These are phyloP conservation scores for Gymnosoma rotundatum DNA, from an alignment of 2,888 invertebrate genomes.

Conservation along the genomic window DNA sequence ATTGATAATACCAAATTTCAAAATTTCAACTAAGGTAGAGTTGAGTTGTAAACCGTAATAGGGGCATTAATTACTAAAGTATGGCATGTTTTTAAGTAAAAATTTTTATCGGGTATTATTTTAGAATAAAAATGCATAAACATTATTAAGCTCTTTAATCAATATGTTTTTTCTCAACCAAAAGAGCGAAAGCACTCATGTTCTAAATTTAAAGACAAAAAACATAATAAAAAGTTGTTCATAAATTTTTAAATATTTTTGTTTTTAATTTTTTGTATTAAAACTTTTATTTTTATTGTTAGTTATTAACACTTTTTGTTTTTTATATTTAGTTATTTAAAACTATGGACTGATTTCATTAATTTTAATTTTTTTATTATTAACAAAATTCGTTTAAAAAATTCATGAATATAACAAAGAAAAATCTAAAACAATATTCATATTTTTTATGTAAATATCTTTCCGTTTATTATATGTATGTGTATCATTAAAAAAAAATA, in stretches of 20 bases:
- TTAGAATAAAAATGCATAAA: neutral
- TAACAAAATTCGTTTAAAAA: constrained; percentile 24
- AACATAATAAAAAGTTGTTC: constrained; percentile 3
- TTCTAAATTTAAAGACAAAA: constrained; percentile 16
- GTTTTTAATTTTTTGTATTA: constrained; percentile 54
- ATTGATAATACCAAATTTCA: too few species aligned
- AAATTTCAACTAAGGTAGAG: too few species aligned
- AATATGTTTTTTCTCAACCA: neutral
- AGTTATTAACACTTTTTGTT: constrained; percentile 56
- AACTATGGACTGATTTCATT: constrained; percentile 72
- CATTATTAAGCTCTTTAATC: constrained; percentile 13
- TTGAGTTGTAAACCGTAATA: too few species aligned
- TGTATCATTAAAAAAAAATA: constrained; percentile 8
- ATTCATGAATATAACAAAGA: constrained; percentile 20
- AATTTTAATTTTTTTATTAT: constrained; percentile 59
- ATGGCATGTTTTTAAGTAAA: neutral
- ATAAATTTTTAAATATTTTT: constrained; percentile 27
- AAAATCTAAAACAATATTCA: constrained; percentile 20
- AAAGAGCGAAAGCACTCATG: constrained; percentile 16
- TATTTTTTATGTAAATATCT: constrained; percentile 26
- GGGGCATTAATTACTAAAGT: too few species aligned
- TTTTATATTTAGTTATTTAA: constrained; percentile 58
- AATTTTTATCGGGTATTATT: constrained; percentile 6
- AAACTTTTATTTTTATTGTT: constrained; percentile 49
- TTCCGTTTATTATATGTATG: constrained; percentile 5